Base-by-base conservation (phyloP, 2,888 invertebrate species). In the Lomographa bimaculata region DNA sequence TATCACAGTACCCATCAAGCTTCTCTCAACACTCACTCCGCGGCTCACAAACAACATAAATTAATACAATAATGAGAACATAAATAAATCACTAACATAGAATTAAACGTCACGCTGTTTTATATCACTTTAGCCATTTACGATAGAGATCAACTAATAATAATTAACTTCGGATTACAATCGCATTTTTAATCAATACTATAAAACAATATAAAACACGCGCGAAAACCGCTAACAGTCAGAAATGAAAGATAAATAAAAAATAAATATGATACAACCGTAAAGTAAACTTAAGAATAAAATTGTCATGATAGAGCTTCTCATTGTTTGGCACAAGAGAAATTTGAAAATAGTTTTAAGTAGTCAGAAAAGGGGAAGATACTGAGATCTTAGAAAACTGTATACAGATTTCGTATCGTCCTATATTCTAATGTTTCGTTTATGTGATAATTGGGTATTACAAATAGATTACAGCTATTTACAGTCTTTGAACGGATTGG, bases 381-480 rank as follows among this genome's bases (percentile, higher is more conserved):
- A 58, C 71, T 79, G 85, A 86, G 85, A 86, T 86, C 85, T 79
- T 73, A 67, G 81, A 84, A 84, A 84, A 84, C 82, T 78, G 76
- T 76, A 72, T 74, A 79, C 68, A 80, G 70, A 65, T 71, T 74
- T 72, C 67, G 59, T 66, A 68, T 67, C 60, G 56, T 54, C 66
- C 54, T 74, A 70, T 51, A 56, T 43, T 55, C 64, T 64, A 50
- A 19, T 20, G 43, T 21, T 23, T 40, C 18, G 38, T 41, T 41
- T 46, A 51, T 51, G 47, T 54, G 54, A 54, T 51, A 51, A 49
- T 53, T 42, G 48, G 50, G 39, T 69, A 57, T 60, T 66, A 71
- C 57, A 65, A 35, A 61, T 64, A 64, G 60, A 54, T 71, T 51
- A 54, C 18, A 72, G 59, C 72, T 79, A 77, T 63, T 80, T 74